A percentile compares a stretch with the other conserved stretches of the same genome.
These are phyloP conservation scores for Tokudaia tokunoshimensis DNA, from an alignment of 2,797 vertebrate genomes.

Conservation along the genomic window DNA sequence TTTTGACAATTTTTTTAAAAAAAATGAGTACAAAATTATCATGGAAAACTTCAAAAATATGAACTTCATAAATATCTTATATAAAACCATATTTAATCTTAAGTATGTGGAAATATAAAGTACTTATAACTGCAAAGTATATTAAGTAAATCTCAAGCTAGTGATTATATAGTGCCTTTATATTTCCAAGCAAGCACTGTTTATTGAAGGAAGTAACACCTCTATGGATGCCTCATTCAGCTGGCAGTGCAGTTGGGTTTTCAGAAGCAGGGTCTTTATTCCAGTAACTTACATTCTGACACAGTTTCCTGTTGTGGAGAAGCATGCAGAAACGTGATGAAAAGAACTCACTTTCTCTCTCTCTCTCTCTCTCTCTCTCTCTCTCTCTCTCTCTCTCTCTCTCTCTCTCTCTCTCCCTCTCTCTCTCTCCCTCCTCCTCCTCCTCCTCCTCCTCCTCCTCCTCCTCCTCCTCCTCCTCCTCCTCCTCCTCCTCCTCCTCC, in stretches of 20 bases:
- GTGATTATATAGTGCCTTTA: neutral
- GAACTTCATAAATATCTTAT: neutral
- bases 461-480: neutral
- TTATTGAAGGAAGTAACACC: neutral
- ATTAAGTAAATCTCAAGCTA: neutral
- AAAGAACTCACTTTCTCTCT: neutral
- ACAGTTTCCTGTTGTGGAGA: neutral
- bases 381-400: too few relatives aligned
- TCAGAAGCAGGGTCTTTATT: neutral
- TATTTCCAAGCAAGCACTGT: neutral
- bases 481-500: too few relatives aligned
- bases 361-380: too few relatives aligned
- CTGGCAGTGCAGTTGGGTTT: neutral
- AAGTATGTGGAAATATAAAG: neutral
- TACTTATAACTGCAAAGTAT: neutral
- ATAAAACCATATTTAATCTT: neutral
- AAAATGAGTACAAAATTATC: neutral
- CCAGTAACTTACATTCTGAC: neutral
- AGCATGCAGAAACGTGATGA: neutral
- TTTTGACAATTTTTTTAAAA: constrained; percentile 17
- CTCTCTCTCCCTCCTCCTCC: neutral
- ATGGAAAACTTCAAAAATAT: constrained; percentile 1
- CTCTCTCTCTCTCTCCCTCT: neutral
- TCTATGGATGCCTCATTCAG: neutral
- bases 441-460: too few relatives aligned